Evolutionary conservation across 1,140 invertebrate genomes (phyloP), one percentile per base, ranked within the genome.

Genomic region (Andricus grossulariae): DNA sequence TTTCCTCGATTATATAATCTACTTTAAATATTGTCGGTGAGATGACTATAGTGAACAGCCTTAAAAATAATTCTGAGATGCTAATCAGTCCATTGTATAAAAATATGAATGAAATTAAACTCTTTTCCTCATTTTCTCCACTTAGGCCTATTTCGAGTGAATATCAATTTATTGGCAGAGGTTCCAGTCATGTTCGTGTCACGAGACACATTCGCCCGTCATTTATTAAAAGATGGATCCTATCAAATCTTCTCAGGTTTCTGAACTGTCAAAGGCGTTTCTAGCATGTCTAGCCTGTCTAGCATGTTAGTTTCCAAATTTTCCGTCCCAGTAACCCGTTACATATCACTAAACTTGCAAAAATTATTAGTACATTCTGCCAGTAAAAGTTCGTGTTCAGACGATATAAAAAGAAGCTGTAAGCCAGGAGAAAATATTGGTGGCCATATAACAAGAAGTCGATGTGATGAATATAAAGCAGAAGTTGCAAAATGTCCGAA

Each of bases 261-360:
- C 83, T 16, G 87, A 87, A 77, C 89, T 88, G 50, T 89, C 89
- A 71, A 85, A 86, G 6, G 39, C 39, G 39, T 45, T 0, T 8
- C 39, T 11, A 80, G 88, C 25, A 5, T 32, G 25, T 5, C 25
- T 32, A 32, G 84, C 49, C 1, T 8, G 45, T 73, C 50, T 79
- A 76, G 72, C 75, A 86, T 85, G 82, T 80, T 84, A 71, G 12
- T 57, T 32, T 8, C 60, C 75, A 86, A 85, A 86, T 85, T 81
- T 51, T 13, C 50, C 6, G 72, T 76, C 45, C 57, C 73, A 11
- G 25, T 81, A 4, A 25, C 49, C 15, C 32, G 72, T 32, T 52
- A 72, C 74, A 71, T 80, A 71, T 21, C 66, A 8, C 66, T 19
- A 7, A 21, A 72, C 54, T 8, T 45, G 1, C 77, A 49, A 60